Evolutionary conservation across 2,797 vertebrate genomes (phyloP).

Genomic region (Pseudomugil tenellus): DNA sequence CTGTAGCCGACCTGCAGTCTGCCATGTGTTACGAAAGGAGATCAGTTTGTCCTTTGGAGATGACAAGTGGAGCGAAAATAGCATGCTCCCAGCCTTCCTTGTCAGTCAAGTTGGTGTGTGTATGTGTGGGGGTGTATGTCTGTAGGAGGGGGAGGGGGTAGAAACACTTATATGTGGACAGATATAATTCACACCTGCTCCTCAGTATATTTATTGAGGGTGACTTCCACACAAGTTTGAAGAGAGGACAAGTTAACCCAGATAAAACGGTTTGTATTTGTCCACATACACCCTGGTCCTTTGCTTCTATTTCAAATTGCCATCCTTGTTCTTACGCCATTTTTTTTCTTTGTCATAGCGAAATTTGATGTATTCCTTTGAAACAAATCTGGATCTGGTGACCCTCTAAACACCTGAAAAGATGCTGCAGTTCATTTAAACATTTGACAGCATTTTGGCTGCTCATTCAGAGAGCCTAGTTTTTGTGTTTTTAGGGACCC

Average conservation of each 20-base stretch:
- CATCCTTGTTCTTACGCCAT: neutral
- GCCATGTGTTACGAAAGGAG: conserved; percentile 76
- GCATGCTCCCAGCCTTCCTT: conserved; percentile 76
- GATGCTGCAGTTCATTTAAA: conserved; percentile 5
- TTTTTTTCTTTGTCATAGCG: conserved; percentile 4
- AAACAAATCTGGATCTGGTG: conserved; percentile 25
- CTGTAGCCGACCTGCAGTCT: conserved; percentile 43
- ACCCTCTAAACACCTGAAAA: conserved; percentile 12
- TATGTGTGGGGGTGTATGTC: conserved; percentile 63
- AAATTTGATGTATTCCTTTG: neutral
- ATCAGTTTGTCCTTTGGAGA: conserved; percentile 78
- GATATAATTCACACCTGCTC: conserved; percentile 79
- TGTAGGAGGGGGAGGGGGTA: conserved; percentile 46
- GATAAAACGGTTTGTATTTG: conserved; percentile 54
- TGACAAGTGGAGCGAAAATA: conserved; percentile 83
- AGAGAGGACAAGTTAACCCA: conserved; percentile 50
- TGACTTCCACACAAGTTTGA: conserved; percentile 60
- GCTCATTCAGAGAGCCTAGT: conserved; percentile 19
- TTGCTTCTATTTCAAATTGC: conserved; percentile 16
- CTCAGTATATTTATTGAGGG: conserved; percentile 62
- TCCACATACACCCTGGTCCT: conserved; percentile 32
- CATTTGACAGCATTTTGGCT: conserved; percentile 3
- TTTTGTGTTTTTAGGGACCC: conserved; percentile 50
- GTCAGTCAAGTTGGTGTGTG: conserved; percentile 79
- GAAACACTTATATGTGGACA: conserved; percentile 55